phyloP scores from a whole-genome alignment of 2,888 invertebrate species.

The Uloborus plumipes region DNA sequence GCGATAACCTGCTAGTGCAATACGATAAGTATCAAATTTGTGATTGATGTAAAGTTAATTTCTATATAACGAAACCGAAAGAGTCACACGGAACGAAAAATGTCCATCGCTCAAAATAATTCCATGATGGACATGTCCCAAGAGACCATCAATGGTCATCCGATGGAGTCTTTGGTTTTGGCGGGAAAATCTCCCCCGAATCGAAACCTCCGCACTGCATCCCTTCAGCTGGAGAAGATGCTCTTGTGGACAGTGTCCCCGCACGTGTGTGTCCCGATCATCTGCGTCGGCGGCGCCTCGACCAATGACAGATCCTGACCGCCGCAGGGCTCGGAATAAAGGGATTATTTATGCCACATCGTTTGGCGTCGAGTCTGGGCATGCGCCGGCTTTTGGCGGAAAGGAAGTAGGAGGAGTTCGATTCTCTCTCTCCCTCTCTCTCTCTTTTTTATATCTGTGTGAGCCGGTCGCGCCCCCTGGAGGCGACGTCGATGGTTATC shows the following conservation, averaged over 20 bases:
- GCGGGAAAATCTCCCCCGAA: conserved; percentile 15
- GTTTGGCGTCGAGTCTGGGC: conserved; percentile 33
- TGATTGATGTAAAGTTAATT: too few species aligned
- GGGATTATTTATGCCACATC: conserved; percentile 63
- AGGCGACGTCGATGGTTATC: conserved; percentile 21
- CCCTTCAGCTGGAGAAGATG: not conserved
- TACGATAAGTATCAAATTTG: too few species aligned
- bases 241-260: not conserved
- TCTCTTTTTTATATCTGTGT: conserved; percentile 18
- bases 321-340: conserved; percentile 63
- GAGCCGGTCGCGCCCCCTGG: conserved; percentile 43
- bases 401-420: conserved; percentile 62
- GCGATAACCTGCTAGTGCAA: too few species aligned
- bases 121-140: too few species aligned
- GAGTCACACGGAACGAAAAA: too few species aligned
- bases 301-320: conserved; percentile 60
- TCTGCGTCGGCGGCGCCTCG: conserved; percentile 57
- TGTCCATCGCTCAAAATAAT: too few species aligned
- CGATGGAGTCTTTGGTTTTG: not conserved
- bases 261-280: conserved; percentile 44
- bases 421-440: conserved; percentile 37
- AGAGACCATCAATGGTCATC: too few species aligned
- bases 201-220: not conserved
- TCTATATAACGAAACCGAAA: too few species aligned
- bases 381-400: conserved; percentile 35